Conservation (phyloP, 2,113 vertebrate species). For the Callipepla californica region DNA sequence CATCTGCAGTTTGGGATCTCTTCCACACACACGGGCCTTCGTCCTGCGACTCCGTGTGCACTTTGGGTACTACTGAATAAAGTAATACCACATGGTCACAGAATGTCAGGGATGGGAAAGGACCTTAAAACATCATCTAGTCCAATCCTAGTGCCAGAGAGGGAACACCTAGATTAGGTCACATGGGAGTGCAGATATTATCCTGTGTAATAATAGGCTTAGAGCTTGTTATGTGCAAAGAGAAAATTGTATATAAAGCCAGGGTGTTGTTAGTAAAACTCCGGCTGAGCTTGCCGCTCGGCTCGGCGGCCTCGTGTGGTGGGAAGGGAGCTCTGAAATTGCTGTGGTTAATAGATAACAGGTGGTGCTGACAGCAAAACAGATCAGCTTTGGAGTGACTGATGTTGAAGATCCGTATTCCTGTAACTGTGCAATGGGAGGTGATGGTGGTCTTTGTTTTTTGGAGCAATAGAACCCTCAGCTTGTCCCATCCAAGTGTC, state of each 20-base stretch:
- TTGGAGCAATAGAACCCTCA: neutral
- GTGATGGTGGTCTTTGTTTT: neutral
- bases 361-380: neutral
- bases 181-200: too few species aligned
- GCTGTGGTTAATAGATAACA: neutral
- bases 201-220: neutral
- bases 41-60: neutral
- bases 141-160: too few species aligned
- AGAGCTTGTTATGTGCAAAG: neutral
- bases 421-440: neutral
- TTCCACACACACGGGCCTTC: neutral
- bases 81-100: too few species aligned
- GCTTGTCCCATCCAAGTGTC: neutral
- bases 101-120: too few species aligned
- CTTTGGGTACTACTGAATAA: neutral
- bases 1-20: neutral
- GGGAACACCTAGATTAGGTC: too few species aligned
- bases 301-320: too few species aligned
- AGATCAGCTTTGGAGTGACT: neutral
- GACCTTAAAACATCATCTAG: too few species aligned
- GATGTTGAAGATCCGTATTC: rapidly evolving
- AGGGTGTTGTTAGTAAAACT: too few species aligned
- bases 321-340: neutral
- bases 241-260: too few species aligned
- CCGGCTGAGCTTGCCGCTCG: too few species aligned